Conservation (phyloP, 2,797 vertebrate genomes). For the Epinephelus awoara region DNA sequence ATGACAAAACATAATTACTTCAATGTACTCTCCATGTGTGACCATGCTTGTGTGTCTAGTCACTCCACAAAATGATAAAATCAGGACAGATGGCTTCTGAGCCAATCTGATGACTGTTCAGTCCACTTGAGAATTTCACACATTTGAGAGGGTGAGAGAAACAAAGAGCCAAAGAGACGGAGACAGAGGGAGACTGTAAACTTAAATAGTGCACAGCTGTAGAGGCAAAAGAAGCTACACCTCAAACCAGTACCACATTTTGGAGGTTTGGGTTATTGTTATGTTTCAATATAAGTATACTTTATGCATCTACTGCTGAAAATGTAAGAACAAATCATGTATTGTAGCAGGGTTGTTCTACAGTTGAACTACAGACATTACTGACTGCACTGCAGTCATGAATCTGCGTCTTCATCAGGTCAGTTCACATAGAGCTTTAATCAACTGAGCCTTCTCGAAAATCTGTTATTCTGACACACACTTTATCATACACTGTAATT, state of each 20-base stretch:
- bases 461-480: neutral
- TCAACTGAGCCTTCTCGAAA: neutral
- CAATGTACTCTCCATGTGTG: neutral
- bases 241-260: neutral
- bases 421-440: neutral
- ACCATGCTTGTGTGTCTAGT: neutral
- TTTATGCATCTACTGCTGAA: neutral
- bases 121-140: conserved; percentile 41
- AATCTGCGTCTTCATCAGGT: neutral
- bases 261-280: neutral
- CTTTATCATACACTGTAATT: neutral
- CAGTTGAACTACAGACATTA: neutral
- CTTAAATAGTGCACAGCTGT: conserved; percentile 4
- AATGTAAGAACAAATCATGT: neutral
- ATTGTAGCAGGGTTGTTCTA: neutral
- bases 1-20: conserved; percentile 25
- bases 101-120: conserved; percentile 21
- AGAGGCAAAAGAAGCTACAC: conserved; percentile 4
- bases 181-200: conserved; percentile 14
- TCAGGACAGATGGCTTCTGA: conserved; percentile 28
- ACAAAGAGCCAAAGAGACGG: conserved; percentile 16
- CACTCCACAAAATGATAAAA: conserved; percentile 14
- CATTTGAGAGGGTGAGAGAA: conserved; percentile 33
- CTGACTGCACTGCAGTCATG: neutral
- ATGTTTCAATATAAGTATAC: neutral